Evolutionary conservation across 1,140 invertebrate genomes (phyloP), one percentile per base, ranked within the genome.

Genomic region (Aphaenogaster rudis): DNA sequence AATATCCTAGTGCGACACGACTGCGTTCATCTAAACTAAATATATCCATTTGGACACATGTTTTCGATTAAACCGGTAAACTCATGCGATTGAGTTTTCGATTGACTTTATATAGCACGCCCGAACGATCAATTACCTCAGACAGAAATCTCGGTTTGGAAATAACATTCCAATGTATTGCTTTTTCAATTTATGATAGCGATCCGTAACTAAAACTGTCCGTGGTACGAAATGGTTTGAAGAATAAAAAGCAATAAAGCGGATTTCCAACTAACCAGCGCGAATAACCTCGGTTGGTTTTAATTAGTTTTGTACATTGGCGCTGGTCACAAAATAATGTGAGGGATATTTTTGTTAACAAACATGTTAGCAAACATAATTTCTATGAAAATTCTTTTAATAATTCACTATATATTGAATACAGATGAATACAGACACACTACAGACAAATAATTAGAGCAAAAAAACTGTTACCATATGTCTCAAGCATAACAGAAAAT

Each of bases 151-250:
- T 84, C 69, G 28, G 13, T 76, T 61, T 57, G 57, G 69, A 50
- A 74, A 84, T 76, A 59, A 61, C 71, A 54, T 50, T 76, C 33
- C 42, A 52, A 28, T 39, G 42, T 69, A 42, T 72, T 82, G 17
- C 17, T 59, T 84, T 84, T 84, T 61, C 54, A 84, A 76, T 82
- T 82, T 82, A 74, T 76, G 42, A 84, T 76, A 63, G 52, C 80
- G 50, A 81, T 48, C 15, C 54, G 17, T 59, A 82, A 54, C n/a
- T 84, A 74, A 74, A 76, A 84, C 42, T 76, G 69, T 50, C 28
- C 54, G 45, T 74, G 71, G 17, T 61, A 50, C n/a, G 33, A 61
- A 61, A 76, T 76, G 42, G 54, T 63, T 61, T 61, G 57, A 61
- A 33, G 80, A 84, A 76, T 61, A 61, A 76, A 84, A 84, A 76